Conservation (phyloP, 2,113 vertebrate species). For the Mola mola region DNA sequence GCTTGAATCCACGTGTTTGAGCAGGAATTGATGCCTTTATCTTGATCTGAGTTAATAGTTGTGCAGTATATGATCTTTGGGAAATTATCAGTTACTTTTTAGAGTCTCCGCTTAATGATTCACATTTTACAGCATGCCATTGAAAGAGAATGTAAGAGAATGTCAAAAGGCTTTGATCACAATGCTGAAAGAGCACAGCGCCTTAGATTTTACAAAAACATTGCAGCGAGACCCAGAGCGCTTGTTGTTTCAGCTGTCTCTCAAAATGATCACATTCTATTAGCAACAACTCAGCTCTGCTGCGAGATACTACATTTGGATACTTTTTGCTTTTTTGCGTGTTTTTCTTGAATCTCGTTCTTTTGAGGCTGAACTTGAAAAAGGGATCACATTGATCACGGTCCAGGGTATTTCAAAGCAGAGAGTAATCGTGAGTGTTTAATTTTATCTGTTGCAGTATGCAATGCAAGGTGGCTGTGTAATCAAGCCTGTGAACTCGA, state of each 20-base stretch:
- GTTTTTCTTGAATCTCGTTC: slow-evolving; percentile 64
- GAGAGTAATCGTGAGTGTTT: slow-evolving; percentile 76
- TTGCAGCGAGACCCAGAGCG: slow-evolving; percentile 51
- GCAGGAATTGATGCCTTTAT: slow-evolving; percentile 52
- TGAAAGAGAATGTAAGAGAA: slow-evolving; percentile 66
- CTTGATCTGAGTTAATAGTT: slow-evolving; percentile 30
- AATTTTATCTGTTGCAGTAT: slow-evolving; percentile 81
- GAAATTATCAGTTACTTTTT: slow-evolving; percentile 58
- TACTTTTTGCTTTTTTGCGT: slow-evolving; percentile 63
- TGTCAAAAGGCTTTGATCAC: slow-evolving; percentile 68
- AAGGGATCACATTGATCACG: slow-evolving; percentile 73
- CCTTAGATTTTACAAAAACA: slow-evolving; percentile 66
- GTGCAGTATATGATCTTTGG: slow-evolving; percentile 43
- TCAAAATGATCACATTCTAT: slow-evolving; percentile 75
- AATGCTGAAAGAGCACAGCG: slow-evolving; percentile 56
- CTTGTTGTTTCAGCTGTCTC: slow-evolving; percentile 66
- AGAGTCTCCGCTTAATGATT: slow-evolving; percentile 46
- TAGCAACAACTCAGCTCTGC: slow-evolving; percentile 54
- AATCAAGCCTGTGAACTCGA: slow-evolving; percentile 82
- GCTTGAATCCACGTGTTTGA: slow-evolving; percentile 57
- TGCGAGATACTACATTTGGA: slow-evolving; percentile 62
- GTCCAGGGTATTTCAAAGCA: slow-evolving; percentile 80
- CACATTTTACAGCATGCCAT: slow-evolving; percentile 62
- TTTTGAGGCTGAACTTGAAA: slow-evolving; percentile 78
- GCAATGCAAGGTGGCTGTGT: slow-evolving; percentile 74